Evolutionary conservation across 2,888 invertebrate species (phyloP), one percentile per base, ranked within the genome.

Genomic region (Piscicola geometra): DNA sequence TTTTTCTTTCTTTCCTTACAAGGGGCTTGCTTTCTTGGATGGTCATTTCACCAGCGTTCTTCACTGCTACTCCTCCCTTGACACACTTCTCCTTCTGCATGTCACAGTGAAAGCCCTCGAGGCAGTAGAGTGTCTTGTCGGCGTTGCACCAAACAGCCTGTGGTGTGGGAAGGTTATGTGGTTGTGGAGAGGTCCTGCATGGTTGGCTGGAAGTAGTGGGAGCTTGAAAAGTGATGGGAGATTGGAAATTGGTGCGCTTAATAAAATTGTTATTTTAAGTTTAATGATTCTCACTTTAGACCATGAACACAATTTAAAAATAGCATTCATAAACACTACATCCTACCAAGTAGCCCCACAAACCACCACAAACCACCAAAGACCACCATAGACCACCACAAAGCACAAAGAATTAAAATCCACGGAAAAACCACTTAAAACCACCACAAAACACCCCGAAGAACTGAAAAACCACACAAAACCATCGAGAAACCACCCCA

Each of bases 61-160:
- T n/a, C n/a, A 21, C 12, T 56, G 12, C 5, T 5, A 5, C 60
- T 15, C 3, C 25, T 5, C 25, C 15, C 64, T 73, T 71, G n/a
- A 56, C 18, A 33, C 76, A 76, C 3, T 35, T 32, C 35, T 28
- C 9, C 36, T n/a, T 73, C 18, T n/a, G 36, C n/a, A 52, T 25
- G 71, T 80, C 71, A 77, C 80, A 76, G 70, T 35, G n/a, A 80
- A 81, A 78, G 18, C 79, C 76, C 66, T 81, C 75, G 0, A 74
- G 79, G 71, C 82, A 82, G 72, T 81, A 82, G 41, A 82, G 81
- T 3, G 77, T n/a, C 9, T 77, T 70, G 68, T 82, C 81, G 1
- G 33, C 73, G 35, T 73, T 25, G n/a, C 73, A 73, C 64, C 60
- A 73, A 0, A 25, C 52, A 28, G 25, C 28, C 73, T 73, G n/a